A percentile compares a stretch with the other conserved stretches of the same genome.
Conservation (phyloP, 1,140 invertebrate genomes). For the Agrilus planipennis region DNA sequence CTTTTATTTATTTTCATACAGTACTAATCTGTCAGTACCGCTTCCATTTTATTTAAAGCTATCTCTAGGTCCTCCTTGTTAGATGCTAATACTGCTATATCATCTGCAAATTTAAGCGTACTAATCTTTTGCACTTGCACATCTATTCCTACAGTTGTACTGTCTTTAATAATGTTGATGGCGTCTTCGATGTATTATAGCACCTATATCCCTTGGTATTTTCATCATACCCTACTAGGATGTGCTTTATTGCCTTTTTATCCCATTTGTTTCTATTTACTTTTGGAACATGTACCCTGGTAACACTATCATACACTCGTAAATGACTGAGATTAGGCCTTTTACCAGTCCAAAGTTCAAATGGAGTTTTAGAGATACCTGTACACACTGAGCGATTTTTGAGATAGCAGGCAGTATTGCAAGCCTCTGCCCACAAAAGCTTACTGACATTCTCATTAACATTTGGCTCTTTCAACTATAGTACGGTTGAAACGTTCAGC, state of each 20-base stretch:
- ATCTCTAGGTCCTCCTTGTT: no score
- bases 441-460: slow-evolving; percentile 15
- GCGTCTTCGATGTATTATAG: background rate
- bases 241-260: background rate
- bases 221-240: background rate
- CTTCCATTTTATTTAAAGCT: no score
- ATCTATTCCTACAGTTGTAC: no score
- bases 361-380: background rate
- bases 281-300: background rate
- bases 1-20: no score
- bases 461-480: slow-evolving; percentile 31
- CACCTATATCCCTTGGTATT: background rate
- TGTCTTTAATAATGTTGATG: no score
- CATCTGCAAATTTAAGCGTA: no score
- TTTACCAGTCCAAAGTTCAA: background rate
- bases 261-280: background rate
- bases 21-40: no score
- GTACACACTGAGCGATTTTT: background rate
- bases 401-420: background rate
- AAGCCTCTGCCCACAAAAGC: no score
- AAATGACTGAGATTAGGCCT: background rate
- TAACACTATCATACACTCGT: no score
- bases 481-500: slow-evolving; percentile 33
- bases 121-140: no score
- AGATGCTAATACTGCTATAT: no score